A percentile compares a stretch with the other conserved stretches of the same genome.
Evolutionary conservation across 2,113 vertebrate genomes (phyloP).

Genomic region (Phodopus roborovskii): DNA sequence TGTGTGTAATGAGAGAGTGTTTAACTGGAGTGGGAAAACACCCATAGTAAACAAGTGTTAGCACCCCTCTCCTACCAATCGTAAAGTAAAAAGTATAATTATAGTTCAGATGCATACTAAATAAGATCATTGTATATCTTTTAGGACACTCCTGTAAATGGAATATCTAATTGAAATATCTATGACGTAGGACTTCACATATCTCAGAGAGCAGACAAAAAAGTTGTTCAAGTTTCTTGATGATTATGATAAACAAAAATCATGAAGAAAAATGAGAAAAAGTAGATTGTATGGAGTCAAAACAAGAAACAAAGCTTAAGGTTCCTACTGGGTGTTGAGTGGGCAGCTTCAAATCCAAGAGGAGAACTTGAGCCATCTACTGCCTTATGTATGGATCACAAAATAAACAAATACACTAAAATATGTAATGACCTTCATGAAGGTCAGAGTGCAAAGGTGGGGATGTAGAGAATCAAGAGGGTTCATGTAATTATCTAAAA

Average conservation of each 20-base stretch:
- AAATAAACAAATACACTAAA: background rate
- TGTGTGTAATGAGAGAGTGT: background rate
- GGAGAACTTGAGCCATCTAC: background rate
- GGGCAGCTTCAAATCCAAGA: background rate
- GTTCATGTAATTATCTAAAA: background rate
- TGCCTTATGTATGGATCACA: background rate
- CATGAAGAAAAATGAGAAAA: background rate
- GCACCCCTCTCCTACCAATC: background rate
- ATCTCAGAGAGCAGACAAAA: background rate
- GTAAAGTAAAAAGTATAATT: background rate
- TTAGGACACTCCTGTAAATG: background rate
- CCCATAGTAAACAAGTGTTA: background rate
- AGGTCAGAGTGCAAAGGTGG: background rate
- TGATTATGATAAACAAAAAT: background rate
- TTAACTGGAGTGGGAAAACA: background rate
- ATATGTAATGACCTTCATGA: background rate
- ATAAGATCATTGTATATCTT: background rate
- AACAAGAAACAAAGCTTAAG: background rate
- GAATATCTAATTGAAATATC: background rate
- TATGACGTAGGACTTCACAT: background rate
- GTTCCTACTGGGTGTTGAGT: background rate
- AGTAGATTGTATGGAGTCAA: background rate
- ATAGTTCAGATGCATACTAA: background rate
- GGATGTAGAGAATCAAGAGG: background rate
- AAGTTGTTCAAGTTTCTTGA: background rate